Evolutionary conservation across 1,140 invertebrate species (phyloP).

Genomic region (Drosophila lowei): DNA sequence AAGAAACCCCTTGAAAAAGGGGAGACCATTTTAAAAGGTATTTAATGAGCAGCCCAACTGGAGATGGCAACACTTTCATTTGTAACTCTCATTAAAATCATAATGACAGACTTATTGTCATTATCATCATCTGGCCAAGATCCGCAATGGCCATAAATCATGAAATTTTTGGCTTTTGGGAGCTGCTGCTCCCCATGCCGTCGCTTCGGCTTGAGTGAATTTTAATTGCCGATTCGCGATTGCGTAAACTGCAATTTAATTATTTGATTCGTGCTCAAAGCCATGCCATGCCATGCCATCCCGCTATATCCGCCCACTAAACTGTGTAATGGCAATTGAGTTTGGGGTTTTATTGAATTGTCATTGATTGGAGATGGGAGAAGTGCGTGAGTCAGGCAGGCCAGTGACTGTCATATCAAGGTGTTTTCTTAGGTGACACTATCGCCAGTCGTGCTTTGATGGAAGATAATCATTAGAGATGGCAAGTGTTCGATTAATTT

Average conservation of each 20-base stretch:
- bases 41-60: constrained; percentile 6
- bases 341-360: constrained; percentile 27
- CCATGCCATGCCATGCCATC: not conserved
- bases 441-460: no score
- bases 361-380: not conserved
- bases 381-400: no score
- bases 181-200: constrained; percentile 10
- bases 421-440: not conserved
- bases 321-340: constrained; percentile 30
- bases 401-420: no score
- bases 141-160: constrained; percentile 65
- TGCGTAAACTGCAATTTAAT: constrained; percentile 70
- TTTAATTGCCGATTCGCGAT: constrained; percentile 68
- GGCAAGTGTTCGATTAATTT: not conserved
- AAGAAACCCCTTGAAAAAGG: not conserved
- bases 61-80: constrained; percentile 61
- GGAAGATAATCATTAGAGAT: no score
- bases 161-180: constrained; percentile 35
- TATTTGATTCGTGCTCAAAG: constrained; percentile 48
- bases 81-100: constrained; percentile 73
- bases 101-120: constrained; percentile 60
- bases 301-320: constrained; percentile 3
- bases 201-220: constrained; percentile 45
- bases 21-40: constrained; percentile 36
- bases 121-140: constrained; percentile 37